Evolutionary conservation across 2,888 invertebrate genomes (phyloP).

Genomic region (Melanotus villosus): DNA sequence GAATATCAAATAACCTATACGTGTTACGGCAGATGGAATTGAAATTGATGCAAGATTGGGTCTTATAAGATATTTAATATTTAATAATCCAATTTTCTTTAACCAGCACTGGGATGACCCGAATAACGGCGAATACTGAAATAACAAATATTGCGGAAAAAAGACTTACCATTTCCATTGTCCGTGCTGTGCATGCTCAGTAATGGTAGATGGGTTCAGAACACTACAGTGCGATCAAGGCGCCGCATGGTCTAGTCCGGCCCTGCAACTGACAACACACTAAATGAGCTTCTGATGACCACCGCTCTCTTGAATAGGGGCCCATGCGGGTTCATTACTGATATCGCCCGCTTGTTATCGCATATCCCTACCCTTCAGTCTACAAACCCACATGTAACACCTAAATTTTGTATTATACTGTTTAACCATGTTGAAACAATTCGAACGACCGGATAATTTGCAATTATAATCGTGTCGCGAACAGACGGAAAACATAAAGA

Average conservation of each 20-base stretch:
- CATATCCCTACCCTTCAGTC: conserved; percentile 24
- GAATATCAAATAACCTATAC: conserved; percentile 64
- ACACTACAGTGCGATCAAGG: conserved; percentile 55
- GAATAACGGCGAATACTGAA: conserved; percentile 6
- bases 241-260: conserved; percentile 61
- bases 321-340: conserved; percentile 57
- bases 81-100: conserved; percentile 41
- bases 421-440: neutral
- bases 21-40: conserved; percentile 46
- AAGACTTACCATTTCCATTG: conserved; percentile 67
- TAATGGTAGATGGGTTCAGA: conserved; percentile 54
- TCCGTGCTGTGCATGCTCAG: conserved; percentile 69
- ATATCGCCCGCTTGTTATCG: conserved; percentile 49
- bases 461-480: neutral
- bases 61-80: conserved; percentile 45
- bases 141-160: neutral
- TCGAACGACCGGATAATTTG: neutral
- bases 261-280: conserved; percentile 57
- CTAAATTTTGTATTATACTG: conserved; percentile 19
- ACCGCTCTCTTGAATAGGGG: conserved; percentile 45
- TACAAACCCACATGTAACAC: conserved; percentile 44
- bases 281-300: conserved; percentile 47
- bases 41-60: conserved; percentile 46
- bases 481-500: neutral
- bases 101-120: conserved; percentile 24